These are phyloP conservation scores for Brachionus rotundiformis DNA, from an alignment of 1,140 invertebrate genomes.

Conservation along the genomic window DNA sequence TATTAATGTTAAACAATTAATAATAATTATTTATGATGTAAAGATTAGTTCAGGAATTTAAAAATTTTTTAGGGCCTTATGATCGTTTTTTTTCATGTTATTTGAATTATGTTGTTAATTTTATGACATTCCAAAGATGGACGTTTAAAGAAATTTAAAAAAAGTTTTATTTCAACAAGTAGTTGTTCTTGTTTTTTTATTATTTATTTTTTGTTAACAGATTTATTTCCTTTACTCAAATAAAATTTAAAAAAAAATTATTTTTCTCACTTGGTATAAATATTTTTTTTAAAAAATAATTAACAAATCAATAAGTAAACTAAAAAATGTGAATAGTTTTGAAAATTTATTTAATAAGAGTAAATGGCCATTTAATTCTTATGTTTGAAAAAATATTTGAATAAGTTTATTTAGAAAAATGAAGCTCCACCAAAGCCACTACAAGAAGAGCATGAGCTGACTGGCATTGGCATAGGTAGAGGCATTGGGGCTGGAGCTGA, in stretches of 20 bases:
- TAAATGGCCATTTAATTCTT: not conserved
- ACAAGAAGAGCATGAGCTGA: not conserved
- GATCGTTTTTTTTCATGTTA: not conserved
- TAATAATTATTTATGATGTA: constrained; percentile 2
- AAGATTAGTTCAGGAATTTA: not conserved
- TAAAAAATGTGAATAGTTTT: no score
- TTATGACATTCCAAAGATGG: not conserved
- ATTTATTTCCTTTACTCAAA: not conserved
- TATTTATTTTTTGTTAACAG: constrained; percentile 4
- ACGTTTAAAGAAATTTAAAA: not conserved
- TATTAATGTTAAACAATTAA: not conserved
- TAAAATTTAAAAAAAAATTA: not conserved
- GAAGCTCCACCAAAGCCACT: not conserved
- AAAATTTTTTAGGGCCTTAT: not conserved
- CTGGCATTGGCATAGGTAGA: not conserved
- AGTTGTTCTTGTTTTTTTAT: constrained; percentile 5
- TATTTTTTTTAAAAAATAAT: no score
- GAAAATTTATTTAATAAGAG: not conserved
- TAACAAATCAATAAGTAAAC: no score
- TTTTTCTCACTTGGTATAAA: not conserved
- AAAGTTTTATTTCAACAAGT: constrained; percentile 19
- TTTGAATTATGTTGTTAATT: not conserved
- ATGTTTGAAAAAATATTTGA: not conserved
- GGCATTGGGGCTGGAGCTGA: not conserved
- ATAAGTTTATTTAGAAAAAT: not conserved